These are phyloP conservation scores for Intoshia linei DNA, from an alignment of 1,140 invertebrate species.

Conservation along the genomic window DNA sequence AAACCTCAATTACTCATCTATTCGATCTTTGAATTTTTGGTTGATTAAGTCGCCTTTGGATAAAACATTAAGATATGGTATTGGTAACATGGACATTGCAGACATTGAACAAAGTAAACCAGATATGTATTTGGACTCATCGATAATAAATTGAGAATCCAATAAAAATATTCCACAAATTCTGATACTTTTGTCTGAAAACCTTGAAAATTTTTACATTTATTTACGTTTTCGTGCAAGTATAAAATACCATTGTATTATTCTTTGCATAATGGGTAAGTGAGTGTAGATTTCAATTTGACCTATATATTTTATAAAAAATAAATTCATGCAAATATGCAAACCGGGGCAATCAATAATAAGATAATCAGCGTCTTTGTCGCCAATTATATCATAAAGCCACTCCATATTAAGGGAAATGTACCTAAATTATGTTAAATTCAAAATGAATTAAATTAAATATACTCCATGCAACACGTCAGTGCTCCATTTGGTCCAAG, in stretches of 20 bases:
- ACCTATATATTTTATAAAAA: constrained; percentile 19
- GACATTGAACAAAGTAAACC: constrained; percentile 64
- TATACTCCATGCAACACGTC: constrained; percentile 72
- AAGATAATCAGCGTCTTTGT: constrained; percentile 42
- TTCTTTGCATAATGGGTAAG: constrained; percentile 49
- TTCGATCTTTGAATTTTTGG: constrained; percentile 37
- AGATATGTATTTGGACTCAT: constrained; percentile 69
- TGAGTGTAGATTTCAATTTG: constrained; percentile 95
- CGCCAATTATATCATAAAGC: constrained; percentile 38
- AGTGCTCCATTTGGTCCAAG: constrained; percentile 89
- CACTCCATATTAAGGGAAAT: constrained; percentile 57
- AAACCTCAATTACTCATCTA: constrained; percentile 27
- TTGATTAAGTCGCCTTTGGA: constrained; percentile 75
- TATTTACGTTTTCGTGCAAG: too few relatives aligned
- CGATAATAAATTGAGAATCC: constrained; percentile 82
- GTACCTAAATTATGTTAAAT: constrained; percentile 29
- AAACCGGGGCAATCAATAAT: constrained; percentile 75
- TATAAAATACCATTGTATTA: too few relatives aligned
- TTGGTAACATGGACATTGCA: constrained; percentile 72
- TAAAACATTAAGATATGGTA: constrained; percentile 65
- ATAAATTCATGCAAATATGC: constrained; percentile 2
- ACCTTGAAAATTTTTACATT: too few relatives aligned
- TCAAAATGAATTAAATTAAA: constrained; percentile 9
- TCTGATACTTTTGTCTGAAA: too few relatives aligned
- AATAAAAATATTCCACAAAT: constrained; percentile 63